phyloP scores from a whole-genome alignment of 37 sponge, comb jelly and placozoan species.

The Haliclona indistincta region DNA sequence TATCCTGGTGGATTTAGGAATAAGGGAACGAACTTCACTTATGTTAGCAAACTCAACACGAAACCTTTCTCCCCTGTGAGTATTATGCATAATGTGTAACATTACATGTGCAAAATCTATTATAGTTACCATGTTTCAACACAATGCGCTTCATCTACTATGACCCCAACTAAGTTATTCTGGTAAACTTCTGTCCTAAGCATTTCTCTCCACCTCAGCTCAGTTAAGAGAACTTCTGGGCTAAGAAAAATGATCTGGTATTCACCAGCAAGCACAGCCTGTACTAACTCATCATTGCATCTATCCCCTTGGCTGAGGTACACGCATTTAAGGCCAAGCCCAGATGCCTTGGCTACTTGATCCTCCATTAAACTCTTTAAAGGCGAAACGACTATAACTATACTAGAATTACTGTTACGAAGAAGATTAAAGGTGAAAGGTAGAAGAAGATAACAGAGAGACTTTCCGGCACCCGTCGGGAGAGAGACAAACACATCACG shows the following conservation, averaged over 20 bases:
- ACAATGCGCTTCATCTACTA: slow-evolving; percentile 29
- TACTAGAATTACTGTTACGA: background rate
- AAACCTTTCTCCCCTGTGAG: slow-evolving; percentile 33
- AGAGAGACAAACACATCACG: slow-evolving; percentile 25
- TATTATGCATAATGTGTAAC: background rate
- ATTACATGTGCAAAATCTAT: background rate
- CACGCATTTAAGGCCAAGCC: slow-evolving; percentile 1
- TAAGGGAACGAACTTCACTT: slow-evolving; percentile 4
- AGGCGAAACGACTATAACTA: slow-evolving; percentile 28
- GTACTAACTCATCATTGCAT: no score
- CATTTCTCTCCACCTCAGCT: slow-evolving; percentile 20
- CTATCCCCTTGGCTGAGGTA: slow-evolving; percentile 3
- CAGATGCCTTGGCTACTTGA: background rate
- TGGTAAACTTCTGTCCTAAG: slow-evolving; percentile 19
- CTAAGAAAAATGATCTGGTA: slow-evolving; percentile 19
- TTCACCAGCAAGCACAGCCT: background rate
- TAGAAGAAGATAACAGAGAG: slow-evolving; percentile 11
- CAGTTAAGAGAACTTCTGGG: slow-evolving; percentile 19
- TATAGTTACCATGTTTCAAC: slow-evolving; percentile 13
- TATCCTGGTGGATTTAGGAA: slow-evolving; percentile 7
- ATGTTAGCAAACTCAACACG: slow-evolving; percentile 35
- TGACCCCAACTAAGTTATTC: background rate
- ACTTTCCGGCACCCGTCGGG: slow-evolving; percentile 30
- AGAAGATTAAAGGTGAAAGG: slow-evolving; percentile 21
- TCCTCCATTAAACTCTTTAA: slow-evolving; percentile 36